Base-by-base conservation (phyloP, 2,888 invertebrate genomes). In the Scaptomyza polygonia region DNA sequence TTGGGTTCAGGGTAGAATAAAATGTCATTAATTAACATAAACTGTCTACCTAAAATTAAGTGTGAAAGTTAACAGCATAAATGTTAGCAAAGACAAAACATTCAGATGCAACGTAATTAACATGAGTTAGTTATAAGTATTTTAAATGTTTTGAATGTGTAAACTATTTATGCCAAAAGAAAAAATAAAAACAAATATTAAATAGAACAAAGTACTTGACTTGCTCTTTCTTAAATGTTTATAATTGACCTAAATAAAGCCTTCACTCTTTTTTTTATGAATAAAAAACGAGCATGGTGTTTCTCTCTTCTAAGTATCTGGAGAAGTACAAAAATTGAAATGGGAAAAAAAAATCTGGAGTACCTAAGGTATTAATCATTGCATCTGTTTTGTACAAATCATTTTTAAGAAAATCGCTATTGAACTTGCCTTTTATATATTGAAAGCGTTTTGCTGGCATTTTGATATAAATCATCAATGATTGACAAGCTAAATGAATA, bases 31-130 rank as follows among this genome's bases (percentile, higher is more conserved):
- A 4, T 25, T 34, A 47, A 86, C 68, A 69, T 72, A 39, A 69
- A 70, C 57, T 83, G 51, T 77, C 72, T 80, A 83, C 36, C 45
- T 72, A 72, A 61, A 63, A 43, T 72, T 59, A 86, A 83, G 86
- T 73, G 83, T 79, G 88, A 87, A 80, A 83, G 82, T 83, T 83
- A 83, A 83, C 88, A 87, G 86, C 83, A 85, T 72, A 72, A 85
- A 76, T 87, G 86, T 70, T n/a, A n/a, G n/a, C n/a, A 67, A 71
- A 73, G 74, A 64, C 34, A 52, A 52, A 73, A 62, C 57, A 73
- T 58, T 62, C 2, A 45, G 42, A 45, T 5, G 32, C n/a, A 32
- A 11, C 48, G n/a, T 25, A 47, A 53, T 36, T 32, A 58, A 57
- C 40, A 66, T 9, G 34, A 59, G 49, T 44, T 53, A 44, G 39